Evolutionary conservation across 1,140 invertebrate species (phyloP).

Genomic region (Bombus soroeensis): DNA sequence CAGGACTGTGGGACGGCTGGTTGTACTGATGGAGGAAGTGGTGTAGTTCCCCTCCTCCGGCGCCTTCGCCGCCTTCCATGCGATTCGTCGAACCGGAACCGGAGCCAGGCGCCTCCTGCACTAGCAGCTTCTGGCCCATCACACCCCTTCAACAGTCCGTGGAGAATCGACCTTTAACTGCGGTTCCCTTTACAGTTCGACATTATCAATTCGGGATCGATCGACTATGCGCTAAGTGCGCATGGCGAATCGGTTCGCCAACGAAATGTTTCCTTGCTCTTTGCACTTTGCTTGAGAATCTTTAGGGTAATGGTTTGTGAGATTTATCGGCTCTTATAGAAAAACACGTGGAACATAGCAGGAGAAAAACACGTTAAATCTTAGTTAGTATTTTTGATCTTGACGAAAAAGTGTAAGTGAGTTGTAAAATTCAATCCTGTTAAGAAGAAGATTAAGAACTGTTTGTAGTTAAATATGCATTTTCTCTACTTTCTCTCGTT

Average conservation of each 20-base stretch:
- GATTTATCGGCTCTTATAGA: no score
- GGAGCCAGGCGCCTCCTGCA: slow-evolving; percentile 78
- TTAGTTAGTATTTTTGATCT: no score
- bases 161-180: slow-evolving; percentile 60
- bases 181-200: slow-evolving; percentile 8
- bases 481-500: no score
- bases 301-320: no score
- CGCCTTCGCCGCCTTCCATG: slow-evolving; percentile 83
- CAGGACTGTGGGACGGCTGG: slow-evolving; percentile 84
- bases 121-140: slow-evolving; percentile 81
- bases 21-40: slow-evolving; percentile 86
- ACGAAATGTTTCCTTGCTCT: background rate
- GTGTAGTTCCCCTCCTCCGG: slow-evolving; percentile 83
- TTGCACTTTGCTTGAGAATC: slow-evolving; percentile 8
- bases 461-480: no score
- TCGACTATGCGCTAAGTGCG: slow-evolving; percentile 42
- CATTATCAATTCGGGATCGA: slow-evolving; percentile 13
- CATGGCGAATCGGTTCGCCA: slow-evolving; percentile 49
- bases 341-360: no score
- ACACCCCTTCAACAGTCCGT: slow-evolving; percentile 77
- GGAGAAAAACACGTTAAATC: no score
- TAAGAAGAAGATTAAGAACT: no score
- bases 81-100: slow-evolving; percentile 83
- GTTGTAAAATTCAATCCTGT: no score
- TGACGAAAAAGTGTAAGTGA: no score